Conservation (phyloP, 2,888 invertebrate genomes). For the Stomorhina lunata region DNA sequence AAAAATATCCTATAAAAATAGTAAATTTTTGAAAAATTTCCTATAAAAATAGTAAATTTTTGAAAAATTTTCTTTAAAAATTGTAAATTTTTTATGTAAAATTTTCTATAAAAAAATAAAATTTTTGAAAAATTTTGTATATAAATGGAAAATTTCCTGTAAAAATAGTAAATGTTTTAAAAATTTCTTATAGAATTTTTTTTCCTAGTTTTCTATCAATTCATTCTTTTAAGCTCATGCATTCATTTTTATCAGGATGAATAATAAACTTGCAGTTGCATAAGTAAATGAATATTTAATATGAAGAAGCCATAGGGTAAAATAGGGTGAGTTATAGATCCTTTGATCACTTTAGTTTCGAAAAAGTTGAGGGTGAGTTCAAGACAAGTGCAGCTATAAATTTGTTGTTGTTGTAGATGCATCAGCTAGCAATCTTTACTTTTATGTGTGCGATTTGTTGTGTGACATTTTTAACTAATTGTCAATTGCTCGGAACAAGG, state of each 20-base stretch:
- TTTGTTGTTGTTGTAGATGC: slow-evolving; percentile 64
- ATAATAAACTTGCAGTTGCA: slow-evolving; percentile 37
- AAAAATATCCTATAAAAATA: too few species aligned
- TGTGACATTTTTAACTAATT: slow-evolving; percentile 79
- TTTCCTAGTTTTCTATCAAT: not conserved
- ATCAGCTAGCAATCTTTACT: slow-evolving; percentile 72
- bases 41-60: too few species aligned
- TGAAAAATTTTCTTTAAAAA: too few species aligned
- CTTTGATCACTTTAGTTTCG: not conserved
- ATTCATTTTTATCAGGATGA: not conserved
- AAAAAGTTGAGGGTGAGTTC: slow-evolving; percentile 34
- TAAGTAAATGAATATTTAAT: slow-evolving; percentile 25
- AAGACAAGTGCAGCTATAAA: slow-evolving; percentile 69
- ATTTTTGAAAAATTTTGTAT: too few species aligned
- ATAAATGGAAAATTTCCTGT: too few species aligned
- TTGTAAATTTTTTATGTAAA: too few species aligned
- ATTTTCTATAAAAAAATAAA: too few species aligned
- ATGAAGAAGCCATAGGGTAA: not conserved
- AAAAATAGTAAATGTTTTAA: too few species aligned
- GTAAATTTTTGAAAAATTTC: too few species aligned
- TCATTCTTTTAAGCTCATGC: slow-evolving; percentile 21
- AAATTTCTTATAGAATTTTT: too few species aligned
- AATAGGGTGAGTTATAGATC: not conserved
- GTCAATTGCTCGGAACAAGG: slow-evolving; percentile 69
- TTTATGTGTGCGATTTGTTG: slow-evolving; percentile 74